These are phyloP conservation scores for Willowsia nigromaculata DNA, from an alignment of 2,888 invertebrate genomes.

Conservation along the genomic window DNA sequence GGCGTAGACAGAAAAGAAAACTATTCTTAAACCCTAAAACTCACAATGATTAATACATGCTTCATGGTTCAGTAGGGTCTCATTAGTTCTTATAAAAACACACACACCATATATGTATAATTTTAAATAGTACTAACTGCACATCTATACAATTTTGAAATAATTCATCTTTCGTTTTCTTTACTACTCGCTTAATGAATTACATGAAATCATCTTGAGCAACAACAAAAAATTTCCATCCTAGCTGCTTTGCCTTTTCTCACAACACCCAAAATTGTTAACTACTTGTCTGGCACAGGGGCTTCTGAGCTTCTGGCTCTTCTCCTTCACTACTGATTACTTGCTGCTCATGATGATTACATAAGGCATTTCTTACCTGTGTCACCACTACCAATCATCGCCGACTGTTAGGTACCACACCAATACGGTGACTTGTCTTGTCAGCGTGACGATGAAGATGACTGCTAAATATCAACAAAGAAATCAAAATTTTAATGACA, in stretches of 20 bases:
- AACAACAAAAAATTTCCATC: neutral
- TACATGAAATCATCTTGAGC: constrained; percentile 8
- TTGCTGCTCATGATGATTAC: neutral
- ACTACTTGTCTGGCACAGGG: neutral
- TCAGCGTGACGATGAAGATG: neutral
- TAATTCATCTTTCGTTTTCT: constrained; percentile 35
- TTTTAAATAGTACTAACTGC: neutral
- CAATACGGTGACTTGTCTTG: neutral
- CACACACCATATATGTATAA: constrained; percentile 21
- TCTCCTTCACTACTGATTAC: neutral
- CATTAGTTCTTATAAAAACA: constrained; percentile 8
- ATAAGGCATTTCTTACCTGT: constrained; percentile 2
- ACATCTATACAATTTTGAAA: too few relatives aligned
- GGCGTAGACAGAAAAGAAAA: neutral
- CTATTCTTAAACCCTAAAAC: too few relatives aligned
- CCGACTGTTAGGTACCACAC: neutral
- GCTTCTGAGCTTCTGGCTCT: neutral
- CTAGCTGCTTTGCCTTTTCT: neutral
- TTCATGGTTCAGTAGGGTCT: neutral
- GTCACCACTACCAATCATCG: neutral
- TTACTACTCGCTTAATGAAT: neutral
- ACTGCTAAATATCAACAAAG: neutral
- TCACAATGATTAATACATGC: too few relatives aligned
- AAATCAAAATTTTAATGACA: constrained; percentile 23
- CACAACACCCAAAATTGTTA: constrained; percentile 4